These are phyloP conservation scores for Nautilus pompilius DNA, from an alignment of 1,140 invertebrate species.

Conservation along the genomic window DNA sequence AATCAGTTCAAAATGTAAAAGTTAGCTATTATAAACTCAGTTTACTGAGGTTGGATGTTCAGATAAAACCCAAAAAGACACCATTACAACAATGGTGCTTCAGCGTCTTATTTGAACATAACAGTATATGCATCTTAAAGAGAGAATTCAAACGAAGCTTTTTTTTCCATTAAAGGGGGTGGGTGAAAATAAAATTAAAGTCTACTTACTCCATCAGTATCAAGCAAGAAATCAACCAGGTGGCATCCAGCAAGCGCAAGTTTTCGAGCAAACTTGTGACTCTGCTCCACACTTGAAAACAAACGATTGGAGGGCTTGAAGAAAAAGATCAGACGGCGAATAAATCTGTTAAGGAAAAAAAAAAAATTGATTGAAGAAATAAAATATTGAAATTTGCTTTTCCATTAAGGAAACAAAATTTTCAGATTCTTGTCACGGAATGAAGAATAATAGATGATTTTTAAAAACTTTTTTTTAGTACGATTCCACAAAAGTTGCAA, in stretches of 20 bases:
- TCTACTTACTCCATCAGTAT: slow-evolving; percentile 59
- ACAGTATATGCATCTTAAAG: background rate
- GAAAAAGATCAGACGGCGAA: slow-evolving; percentile 78
- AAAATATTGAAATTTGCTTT: too few relatives aligned
- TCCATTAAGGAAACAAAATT: too few relatives aligned
- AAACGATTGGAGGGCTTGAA: slow-evolving; percentile 80
- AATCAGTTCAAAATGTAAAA: too few relatives aligned
- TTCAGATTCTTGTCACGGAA: too few relatives aligned
- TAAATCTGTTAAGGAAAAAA: slow-evolving; percentile 61
- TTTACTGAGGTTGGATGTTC: too few relatives aligned
- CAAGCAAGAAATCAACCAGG: slow-evolving; percentile 73
- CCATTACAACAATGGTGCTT: too few relatives aligned
- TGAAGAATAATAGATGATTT: background rate
- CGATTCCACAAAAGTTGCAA: too few relatives aligned
- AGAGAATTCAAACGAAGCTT: background rate
- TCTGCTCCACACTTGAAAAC: slow-evolving; percentile 71
- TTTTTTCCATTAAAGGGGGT: background rate
- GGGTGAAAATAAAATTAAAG: background rate
- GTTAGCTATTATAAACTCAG: too few relatives aligned
- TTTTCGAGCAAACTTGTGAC: slow-evolving; percentile 61
- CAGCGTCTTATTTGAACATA: background rate
- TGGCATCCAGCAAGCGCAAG: slow-evolving; percentile 73
- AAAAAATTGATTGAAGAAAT: background rate
- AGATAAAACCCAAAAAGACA: too few relatives aligned
- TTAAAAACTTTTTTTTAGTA: background rate